A percentile compares a stretch with the other conserved stretches of the same genome.
phyloP scores from a whole-genome alignment of 2,113 vertebrate genomes.

The Calidris pugnax region DNA sequence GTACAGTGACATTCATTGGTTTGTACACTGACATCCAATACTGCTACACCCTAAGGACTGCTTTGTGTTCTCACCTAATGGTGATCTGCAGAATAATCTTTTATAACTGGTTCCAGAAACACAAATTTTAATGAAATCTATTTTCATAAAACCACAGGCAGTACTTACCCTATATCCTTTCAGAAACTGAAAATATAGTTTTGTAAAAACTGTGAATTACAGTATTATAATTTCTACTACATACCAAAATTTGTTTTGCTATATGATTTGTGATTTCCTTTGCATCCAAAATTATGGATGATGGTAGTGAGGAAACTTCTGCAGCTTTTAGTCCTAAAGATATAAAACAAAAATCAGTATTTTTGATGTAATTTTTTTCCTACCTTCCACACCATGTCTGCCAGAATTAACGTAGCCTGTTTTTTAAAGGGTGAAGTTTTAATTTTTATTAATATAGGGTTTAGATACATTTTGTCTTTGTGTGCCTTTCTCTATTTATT shows the following conservation, averaged over 20 bases:
- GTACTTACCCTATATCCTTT: background rate
- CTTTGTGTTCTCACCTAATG: background rate
- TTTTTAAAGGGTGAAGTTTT: background rate
- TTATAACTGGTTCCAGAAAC: background rate
- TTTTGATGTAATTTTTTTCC: background rate
- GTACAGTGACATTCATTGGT: too few species aligned
- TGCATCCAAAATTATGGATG: constrained; percentile 83
- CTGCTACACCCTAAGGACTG: background rate
- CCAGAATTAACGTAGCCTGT: background rate
- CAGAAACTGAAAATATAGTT: background rate
- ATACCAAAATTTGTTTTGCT: constrained; percentile 86
- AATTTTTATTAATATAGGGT: background rate
- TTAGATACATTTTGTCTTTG: background rate
- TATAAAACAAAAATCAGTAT: background rate
- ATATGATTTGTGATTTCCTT: constrained; percentile 82
- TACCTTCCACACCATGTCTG: background rate
- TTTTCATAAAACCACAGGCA: background rate
- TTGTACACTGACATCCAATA: background rate
- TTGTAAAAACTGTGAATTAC: background rate
- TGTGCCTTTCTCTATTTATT: background rate
- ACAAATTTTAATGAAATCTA: background rate
- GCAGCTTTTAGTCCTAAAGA: constrained; percentile 89
- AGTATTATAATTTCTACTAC: constrained; percentile 1
- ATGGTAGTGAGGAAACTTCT: constrained; percentile 87
- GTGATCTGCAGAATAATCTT: background rate